phyloP scores from a whole-genome alignment of 1,140 invertebrate species.

The Drosophila neocordata region DNA sequence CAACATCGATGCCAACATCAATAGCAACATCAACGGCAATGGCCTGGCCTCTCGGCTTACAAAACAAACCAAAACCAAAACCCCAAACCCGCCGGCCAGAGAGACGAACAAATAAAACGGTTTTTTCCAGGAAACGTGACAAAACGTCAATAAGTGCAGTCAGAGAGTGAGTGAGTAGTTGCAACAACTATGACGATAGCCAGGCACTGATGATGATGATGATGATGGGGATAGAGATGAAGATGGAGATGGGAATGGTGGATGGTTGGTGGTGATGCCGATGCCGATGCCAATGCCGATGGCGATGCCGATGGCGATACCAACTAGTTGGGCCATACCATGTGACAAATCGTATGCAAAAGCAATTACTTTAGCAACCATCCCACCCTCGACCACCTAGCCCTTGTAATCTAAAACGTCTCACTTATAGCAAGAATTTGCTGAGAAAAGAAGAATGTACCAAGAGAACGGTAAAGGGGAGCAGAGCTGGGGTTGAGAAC shows the following conservation, averaged over 20 bases:
- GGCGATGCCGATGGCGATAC: slow-evolving; percentile 2
- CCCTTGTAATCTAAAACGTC: slow-evolving; percentile 49
- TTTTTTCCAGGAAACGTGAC: slow-evolving; percentile 81
- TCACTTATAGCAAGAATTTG: slow-evolving; percentile 26
- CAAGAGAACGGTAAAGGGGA: neutral
- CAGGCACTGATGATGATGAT: slow-evolving; percentile 11
- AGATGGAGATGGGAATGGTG: slow-evolving; percentile 1
- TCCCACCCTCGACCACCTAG: slow-evolving; percentile 4
- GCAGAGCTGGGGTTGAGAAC: neutral
- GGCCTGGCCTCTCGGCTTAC: slow-evolving; percentile 65
- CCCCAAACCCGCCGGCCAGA: slow-evolving; percentile 17
- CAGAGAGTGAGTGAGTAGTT: slow-evolving; percentile 31
- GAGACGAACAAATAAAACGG: slow-evolving; percentile 73
- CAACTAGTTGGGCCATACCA: slow-evolving; percentile 35
- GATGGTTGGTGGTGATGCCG: too few species aligned
- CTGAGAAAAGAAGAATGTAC: too few species aligned
- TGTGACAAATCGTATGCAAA: slow-evolving; percentile 45
- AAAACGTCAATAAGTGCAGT: slow-evolving; percentile 72
- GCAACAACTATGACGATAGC: slow-evolving; percentile 38
- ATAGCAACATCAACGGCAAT: neutral
- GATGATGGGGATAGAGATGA: slow-evolving; percentile 17
- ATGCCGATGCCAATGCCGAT: slow-evolving; percentile 35
- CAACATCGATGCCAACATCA: neutral
- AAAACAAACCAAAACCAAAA: slow-evolving; percentile 72
- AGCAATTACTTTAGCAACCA: slow-evolving; percentile 57